Base-by-base conservation (phyloP, 2,113 vertebrate genomes). In the Chionodraco myersi region DNA sequence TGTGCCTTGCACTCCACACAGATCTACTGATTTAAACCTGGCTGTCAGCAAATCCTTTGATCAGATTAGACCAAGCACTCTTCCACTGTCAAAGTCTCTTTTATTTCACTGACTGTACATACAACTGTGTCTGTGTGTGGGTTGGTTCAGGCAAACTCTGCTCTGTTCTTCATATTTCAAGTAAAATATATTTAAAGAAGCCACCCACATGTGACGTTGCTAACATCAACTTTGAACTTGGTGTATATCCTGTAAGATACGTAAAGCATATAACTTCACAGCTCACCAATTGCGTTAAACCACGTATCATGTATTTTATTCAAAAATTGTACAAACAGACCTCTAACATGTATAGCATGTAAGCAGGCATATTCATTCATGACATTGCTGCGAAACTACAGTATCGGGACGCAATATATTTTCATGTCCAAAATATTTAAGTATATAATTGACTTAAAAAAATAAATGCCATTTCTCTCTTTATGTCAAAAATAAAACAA, bases 1-100 rank as follows among this genome's bases (percentile, higher is more conserved):
- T 82, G 83, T 73, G 66, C 67, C 60, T 73, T 60, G 74, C 21
- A 86, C 67, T 90, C 52, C 14, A 53, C 7, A 3, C 47, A 68
- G 61, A 73, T 44, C 80, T 70, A 26, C 89, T 86, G 82, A 77
- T 89, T 91, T 89, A 85, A 92, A 89, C 11, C 52, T 74, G 77
- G 63, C 78, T 30, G 30, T 30, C 30, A 67, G 75, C 67, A 91
- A 91, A 92, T 91, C 92, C 85, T 66, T 86, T 93, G 84, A 93
- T 92, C 89, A 87, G 91, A 88, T 92, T 91, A 89, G 56, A 89
- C 3, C 62, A 72, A 77, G 69, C 69, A 63, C 79, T 63, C 80
- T 74, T 58, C 56, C 56, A 5, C 78, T 48, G 57, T 70, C 44
- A 36, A 49, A 11, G 65, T 36, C 13, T 57, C n/a, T 54, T 83